Evolutionary conservation across 2,797 vertebrate species (phyloP).

Genomic region (Oreochromis grahami): DNA sequence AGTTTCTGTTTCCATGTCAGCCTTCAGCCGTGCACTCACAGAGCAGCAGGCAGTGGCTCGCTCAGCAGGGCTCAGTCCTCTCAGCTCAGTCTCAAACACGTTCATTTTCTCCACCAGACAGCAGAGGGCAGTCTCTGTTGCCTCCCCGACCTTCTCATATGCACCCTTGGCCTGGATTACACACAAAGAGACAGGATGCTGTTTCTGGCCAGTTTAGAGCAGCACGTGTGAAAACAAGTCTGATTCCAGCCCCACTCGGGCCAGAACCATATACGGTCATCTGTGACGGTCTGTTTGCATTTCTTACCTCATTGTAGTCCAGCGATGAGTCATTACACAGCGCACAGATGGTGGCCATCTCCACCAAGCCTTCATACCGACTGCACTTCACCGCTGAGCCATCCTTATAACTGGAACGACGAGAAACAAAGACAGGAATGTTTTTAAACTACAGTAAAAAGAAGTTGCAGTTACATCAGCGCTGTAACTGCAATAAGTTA

Average conservation of each 20-base stretch:
- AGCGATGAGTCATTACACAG: slow-evolving; percentile 82
- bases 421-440: not conserved
- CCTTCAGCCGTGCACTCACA: slow-evolving; percentile 45
- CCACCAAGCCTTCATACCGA: slow-evolving; percentile 76
- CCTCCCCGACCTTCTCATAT: slow-evolving; percentile 81
- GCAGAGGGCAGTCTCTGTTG: slow-evolving; percentile 81
- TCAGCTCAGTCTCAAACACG: slow-evolving; percentile 75
- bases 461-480: not conserved
- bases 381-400: slow-evolving; percentile 65
- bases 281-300: not conserved
- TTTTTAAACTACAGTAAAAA: not conserved
- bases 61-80: slow-evolving; percentile 63
- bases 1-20: not conserved
- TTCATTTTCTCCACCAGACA: slow-evolving; percentile 85
- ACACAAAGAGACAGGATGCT: not conserved
- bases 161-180: slow-evolving; percentile 69
- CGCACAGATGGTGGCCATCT: slow-evolving; percentile 78
- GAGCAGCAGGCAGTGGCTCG: slow-evolving; percentile 79
- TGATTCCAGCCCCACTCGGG: not conserved
- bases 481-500: too few species aligned
- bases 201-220: not conserved
- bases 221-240: not conserved
- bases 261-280: not conserved
- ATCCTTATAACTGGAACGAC: slow-evolving; percentile 68
- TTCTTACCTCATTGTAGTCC: slow-evolving; percentile 76